Percentiles rank a stretch among this genome's conserved stretches.
phyloP scores from a whole-genome alignment of 2,888 invertebrate genomes.

The Biston stratarius region DNA sequence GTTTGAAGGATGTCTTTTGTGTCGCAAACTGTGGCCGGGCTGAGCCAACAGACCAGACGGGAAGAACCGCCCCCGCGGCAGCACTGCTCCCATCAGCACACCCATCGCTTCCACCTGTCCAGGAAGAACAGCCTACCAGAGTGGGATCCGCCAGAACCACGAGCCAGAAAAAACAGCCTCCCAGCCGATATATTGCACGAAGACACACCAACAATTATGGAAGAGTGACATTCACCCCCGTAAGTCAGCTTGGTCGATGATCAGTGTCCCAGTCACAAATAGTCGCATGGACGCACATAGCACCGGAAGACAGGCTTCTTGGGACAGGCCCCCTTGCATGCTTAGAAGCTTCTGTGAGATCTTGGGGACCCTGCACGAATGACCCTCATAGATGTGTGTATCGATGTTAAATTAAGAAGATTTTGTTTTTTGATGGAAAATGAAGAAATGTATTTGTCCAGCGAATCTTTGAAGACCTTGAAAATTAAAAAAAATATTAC shows the following conservation, averaged over 20 bases:
- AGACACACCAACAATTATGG: slow-evolving; percentile 65
- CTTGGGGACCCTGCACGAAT: slow-evolving; percentile 77
- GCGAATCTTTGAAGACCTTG: slow-evolving; percentile 22
- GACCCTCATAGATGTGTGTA: slow-evolving; percentile 73
- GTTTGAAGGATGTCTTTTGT: slow-evolving; percentile 80
- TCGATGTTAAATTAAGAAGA: slow-evolving; percentile 59
- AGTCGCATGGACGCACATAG: slow-evolving; percentile 81
- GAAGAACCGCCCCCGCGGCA: slow-evolving; percentile 76
- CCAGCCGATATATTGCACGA: slow-evolving; percentile 74
- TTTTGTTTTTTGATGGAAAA: slow-evolving; percentile 34
- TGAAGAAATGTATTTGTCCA: slow-evolving; percentile 37
- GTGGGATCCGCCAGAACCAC: slow-evolving; percentile 80
- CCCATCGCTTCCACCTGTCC: slow-evolving; percentile 74
- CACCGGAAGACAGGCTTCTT: slow-evolving; percentile 73
- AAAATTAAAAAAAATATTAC: slow-evolving; percentile 5
- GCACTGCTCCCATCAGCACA: slow-evolving; percentile 82
- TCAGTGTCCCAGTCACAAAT: slow-evolving; percentile 79
- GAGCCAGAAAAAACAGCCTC: slow-evolving; percentile 79
- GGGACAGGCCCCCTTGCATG: slow-evolving; percentile 83
- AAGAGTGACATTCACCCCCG: slow-evolving; percentile 80
- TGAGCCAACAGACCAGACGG: slow-evolving; percentile 75
- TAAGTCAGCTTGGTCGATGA: slow-evolving; percentile 64
- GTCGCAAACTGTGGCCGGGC: slow-evolving; percentile 85
- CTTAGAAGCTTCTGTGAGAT: slow-evolving; percentile 82
- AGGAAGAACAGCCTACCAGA: slow-evolving; percentile 83